Conservation (phyloP, 2,113 vertebrate species). For the Nannospalax galili region DNA sequence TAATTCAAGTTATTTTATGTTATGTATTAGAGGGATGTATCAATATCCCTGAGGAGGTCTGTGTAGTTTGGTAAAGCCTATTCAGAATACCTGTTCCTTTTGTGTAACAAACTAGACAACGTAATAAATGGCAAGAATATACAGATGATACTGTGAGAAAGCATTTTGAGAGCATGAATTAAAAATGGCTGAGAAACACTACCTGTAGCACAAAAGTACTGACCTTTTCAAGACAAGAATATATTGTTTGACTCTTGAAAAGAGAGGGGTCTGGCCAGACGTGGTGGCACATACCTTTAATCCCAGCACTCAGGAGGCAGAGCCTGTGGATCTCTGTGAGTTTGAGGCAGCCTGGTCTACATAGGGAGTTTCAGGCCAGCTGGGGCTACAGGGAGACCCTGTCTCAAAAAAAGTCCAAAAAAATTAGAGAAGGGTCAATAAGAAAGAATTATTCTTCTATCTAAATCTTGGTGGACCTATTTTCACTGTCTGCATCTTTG, state of each 20-base stretch:
- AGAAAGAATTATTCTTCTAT: constrained; percentile 50
- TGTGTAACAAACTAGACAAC: not conserved
- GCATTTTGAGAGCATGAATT: not conserved
- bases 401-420: too few relatives aligned
- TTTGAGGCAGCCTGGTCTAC: too few relatives aligned
- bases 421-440: not conserved
- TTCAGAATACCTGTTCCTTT: constrained; percentile 1
- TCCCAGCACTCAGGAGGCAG: too few relatives aligned
- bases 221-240: constrained; percentile 24
- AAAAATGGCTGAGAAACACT: constrained; percentile 30
- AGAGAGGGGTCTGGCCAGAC: not conserved
- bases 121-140: not conserved
- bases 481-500: constrained; percentile 54
- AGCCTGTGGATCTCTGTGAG: too few relatives aligned
- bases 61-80: constrained; percentile 6
- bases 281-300: too few relatives aligned
- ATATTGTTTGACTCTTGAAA: constrained; percentile 36
- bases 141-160: constrained; percentile 49
- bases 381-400: too few relatives aligned
- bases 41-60: constrained; percentile 4
- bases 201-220: constrained; percentile 13
- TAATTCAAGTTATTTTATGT: not conserved
- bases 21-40: not conserved
- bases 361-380: too few relatives aligned
- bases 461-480: constrained; percentile 40